A percentile compares a stretch with the other conserved stretches of the same genome.
These are phyloP conservation scores for Ypsolopha scabrella DNA, from an alignment of 2,888 invertebrate species.

Conservation along the genomic window DNA sequence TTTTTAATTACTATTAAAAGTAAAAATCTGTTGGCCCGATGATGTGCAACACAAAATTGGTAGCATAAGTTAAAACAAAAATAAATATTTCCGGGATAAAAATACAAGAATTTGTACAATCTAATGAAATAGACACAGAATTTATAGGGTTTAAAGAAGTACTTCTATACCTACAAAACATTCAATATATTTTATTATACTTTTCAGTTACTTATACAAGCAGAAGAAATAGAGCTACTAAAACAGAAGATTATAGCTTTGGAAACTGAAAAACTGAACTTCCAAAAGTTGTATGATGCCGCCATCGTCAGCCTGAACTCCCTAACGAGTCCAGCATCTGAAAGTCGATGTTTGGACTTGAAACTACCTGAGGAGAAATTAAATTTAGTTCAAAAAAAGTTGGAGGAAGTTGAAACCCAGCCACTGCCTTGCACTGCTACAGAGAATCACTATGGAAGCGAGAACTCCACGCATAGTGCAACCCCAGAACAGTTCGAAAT, in stretches of 20 bases:
- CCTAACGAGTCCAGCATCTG: constrained; percentile 51
- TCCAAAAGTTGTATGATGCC: constrained; percentile 65
- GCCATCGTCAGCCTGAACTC: constrained; percentile 61
- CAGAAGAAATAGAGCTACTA: constrained; percentile 66
- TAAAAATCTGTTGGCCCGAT: too few species aligned
- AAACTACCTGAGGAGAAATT: constrained; percentile 43
- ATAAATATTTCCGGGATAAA: too few species aligned
- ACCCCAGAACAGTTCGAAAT: constrained; percentile 75
- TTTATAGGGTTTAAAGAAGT: too few species aligned
- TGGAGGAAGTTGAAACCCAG: constrained; percentile 26
- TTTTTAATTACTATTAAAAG: too few species aligned
- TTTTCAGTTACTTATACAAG: constrained; percentile 52
- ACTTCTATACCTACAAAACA: too few species aligned
- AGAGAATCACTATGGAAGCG: constrained; percentile 64
- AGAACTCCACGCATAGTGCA: constrained; percentile 63
- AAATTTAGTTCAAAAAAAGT: constrained; percentile 18
- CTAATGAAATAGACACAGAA: too few species aligned
- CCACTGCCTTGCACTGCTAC: constrained; percentile 53
- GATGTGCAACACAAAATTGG: too few species aligned
- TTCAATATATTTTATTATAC: too few species aligned
- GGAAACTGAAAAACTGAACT: constrained; percentile 70
- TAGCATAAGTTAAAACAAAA: too few species aligned
- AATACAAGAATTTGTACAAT: too few species aligned
- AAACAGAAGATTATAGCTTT: constrained; percentile 65
- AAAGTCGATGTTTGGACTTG: constrained; percentile 41